These are phyloP conservation scores for Sclerurus mexicanus DNA, from an alignment of 2,113 vertebrate genomes.

Conservation along the genomic window DNA sequence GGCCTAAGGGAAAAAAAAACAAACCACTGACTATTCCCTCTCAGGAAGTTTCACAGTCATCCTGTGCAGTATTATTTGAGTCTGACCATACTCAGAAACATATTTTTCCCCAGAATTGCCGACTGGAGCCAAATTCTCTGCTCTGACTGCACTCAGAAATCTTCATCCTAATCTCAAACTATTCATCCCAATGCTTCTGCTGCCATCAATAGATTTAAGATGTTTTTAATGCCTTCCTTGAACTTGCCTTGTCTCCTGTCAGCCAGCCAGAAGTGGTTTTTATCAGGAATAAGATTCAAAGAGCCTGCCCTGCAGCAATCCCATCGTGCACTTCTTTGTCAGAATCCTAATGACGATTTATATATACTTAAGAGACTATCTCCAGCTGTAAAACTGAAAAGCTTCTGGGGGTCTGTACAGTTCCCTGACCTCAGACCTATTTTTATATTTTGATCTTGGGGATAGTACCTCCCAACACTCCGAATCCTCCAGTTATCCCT, in stretches of 20 bases:
- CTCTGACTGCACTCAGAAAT: conserved; percentile 39
- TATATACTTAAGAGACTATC: conserved; percentile 82
- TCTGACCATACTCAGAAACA: neutral
- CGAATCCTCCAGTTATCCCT: conserved; percentile 76
- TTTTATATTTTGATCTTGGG: conserved; percentile 83
- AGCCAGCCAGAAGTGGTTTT: conserved; percentile 78
- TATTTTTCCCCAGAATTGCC: conserved; percentile 17
- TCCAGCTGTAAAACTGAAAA: conserved; percentile 79
- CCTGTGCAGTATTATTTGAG: conserved; percentile 18
- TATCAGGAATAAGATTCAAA: conserved; percentile 80
- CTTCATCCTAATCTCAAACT: conserved; percentile 70
- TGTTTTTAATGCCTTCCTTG: conserved; percentile 77
- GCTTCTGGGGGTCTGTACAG: conserved; percentile 75
- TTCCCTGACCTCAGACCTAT: conserved; percentile 80
- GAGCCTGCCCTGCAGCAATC: conserved; percentile 81
- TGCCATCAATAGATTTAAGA: conserved; percentile 74
- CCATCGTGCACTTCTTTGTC: conserved; percentile 80
- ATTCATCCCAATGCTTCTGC: conserved; percentile 70
- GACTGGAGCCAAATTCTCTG: conserved; percentile 28
- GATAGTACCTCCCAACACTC: conserved; percentile 75
- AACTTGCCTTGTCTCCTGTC: conserved; percentile 79
- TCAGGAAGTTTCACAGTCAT: neutral
- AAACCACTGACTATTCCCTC: neutral
- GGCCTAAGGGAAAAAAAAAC: neutral
- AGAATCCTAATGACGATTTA: conserved; percentile 82